Evolutionary conservation across 2,113 vertebrate species (phyloP).

Genomic region (Hymenochirus boettgeri): DNA sequence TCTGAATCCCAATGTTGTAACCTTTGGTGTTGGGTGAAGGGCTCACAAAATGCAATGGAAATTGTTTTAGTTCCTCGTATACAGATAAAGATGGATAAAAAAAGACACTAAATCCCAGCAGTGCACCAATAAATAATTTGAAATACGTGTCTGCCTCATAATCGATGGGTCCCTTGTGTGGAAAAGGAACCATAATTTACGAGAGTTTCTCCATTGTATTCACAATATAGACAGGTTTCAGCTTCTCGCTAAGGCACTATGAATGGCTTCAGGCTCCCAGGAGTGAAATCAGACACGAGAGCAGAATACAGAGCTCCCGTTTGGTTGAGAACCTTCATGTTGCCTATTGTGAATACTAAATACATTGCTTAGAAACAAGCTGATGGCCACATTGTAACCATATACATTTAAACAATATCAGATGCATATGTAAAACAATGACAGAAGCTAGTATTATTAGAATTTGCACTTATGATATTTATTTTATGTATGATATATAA

Average conservation of each 20-base stretch:
- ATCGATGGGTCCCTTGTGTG: constrained; percentile 33
- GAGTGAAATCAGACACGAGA: constrained; percentile 27
- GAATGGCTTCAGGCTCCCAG: constrained; percentile 20
- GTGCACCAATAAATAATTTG: constrained; percentile 34
- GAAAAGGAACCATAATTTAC: constrained; percentile 34
- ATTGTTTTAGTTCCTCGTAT: constrained; percentile 22
- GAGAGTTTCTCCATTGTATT: constrained; percentile 33
- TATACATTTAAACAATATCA: too few relatives aligned
- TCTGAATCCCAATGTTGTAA: constrained; percentile 25
- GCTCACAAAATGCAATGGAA: constrained; percentile 16
- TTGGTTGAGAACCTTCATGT: constrained; percentile 13
- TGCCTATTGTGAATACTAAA: constrained; percentile 23
- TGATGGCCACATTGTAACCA: too few relatives aligned
- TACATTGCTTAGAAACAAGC: neutral
- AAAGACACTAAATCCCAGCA: constrained; percentile 25
- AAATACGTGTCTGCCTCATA: constrained; percentile 28
- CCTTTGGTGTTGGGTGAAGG: constrained; percentile 5
- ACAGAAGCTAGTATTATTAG: too few relatives aligned
- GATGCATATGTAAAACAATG: too few relatives aligned
- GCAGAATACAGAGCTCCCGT: constrained; percentile 25
- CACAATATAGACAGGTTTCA: constrained; percentile 31
- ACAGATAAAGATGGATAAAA: constrained; percentile 19
- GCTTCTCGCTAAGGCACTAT: constrained; percentile 28
- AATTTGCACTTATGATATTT: too few relatives aligned
- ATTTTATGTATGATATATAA: too few relatives aligned